phyloP scores from a whole-genome alignment of 1,140 invertebrate genomes.

The Philaenus spumarius region DNA sequence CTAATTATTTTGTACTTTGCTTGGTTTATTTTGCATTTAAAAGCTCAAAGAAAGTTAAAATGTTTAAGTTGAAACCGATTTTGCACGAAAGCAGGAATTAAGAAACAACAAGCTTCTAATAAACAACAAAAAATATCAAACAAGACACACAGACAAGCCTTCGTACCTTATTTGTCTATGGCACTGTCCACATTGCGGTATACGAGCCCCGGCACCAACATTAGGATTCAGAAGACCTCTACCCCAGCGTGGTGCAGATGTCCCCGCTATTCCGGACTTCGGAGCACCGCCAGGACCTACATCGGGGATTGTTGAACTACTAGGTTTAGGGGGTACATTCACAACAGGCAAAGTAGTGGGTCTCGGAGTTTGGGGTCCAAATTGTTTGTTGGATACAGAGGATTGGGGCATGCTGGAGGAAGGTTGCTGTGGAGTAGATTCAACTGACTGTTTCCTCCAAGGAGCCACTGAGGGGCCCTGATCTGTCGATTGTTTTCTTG shows the following conservation, averaged over 20 bases:
- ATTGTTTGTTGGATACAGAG: too few species aligned
- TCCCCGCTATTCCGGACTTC: constrained; percentile 47
- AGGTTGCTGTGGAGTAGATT: too few species aligned
- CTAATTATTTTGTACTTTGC: too few species aligned
- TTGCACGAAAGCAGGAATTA: constrained; percentile 1
- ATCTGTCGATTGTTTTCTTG: too few species aligned
- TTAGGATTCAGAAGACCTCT: constrained; percentile 76
- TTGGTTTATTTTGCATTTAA: too few species aligned
- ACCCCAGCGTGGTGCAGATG: constrained; percentile 77
- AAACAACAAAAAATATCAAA: neutral
- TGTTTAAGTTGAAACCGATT: neutral
- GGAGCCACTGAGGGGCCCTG: too few species aligned
- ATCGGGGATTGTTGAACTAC: constrained; percentile 33
- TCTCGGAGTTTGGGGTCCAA: too few species aligned
- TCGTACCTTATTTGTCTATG: constrained; percentile 84
- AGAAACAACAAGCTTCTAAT: too few species aligned
- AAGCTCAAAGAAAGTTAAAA: too few species aligned
- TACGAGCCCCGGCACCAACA: constrained; percentile 63
- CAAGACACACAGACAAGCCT: neutral
- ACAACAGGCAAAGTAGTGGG: constrained; percentile 2
- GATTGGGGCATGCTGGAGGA: too few species aligned
- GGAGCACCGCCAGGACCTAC: constrained; percentile 47
- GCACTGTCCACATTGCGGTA: constrained; percentile 85
- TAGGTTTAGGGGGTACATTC: constrained; percentile 17
- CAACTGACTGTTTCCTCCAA: too few species aligned